Conservation (phyloP, 2,888 invertebrate genomes). For the Seira sanloemensis region DNA sequence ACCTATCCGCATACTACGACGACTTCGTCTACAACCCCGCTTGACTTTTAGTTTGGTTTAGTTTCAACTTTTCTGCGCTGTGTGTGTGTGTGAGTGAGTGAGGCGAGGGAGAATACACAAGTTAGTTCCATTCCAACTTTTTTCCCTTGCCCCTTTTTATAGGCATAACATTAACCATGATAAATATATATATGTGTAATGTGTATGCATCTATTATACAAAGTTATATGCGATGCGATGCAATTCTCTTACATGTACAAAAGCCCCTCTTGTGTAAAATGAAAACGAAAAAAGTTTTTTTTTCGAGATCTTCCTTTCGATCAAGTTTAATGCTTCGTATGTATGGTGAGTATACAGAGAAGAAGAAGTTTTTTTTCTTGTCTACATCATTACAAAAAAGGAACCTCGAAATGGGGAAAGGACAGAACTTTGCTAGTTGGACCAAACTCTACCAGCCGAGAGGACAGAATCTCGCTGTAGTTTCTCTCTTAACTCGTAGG, state of each 20-base stretch:
- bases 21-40: background rate
- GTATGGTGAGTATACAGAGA: background rate
- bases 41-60: background rate
- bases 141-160: too few relatives aligned
- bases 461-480: background rate
- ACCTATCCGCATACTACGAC: too few relatives aligned
- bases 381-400: slow-evolving; percentile 9
- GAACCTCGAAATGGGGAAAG: slow-evolving; percentile 13
- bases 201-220: too few relatives aligned
- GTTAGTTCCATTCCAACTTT: background rate
- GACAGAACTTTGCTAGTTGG: slow-evolving; percentile 6
- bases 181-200: too few relatives aligned
- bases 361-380: slow-evolving; percentile 16
- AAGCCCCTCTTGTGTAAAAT: background rate
- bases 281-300: background rate
- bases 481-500: background rate
- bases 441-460: background rate
- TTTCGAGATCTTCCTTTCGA: background rate
- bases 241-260: background rate
- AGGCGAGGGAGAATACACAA: background rate
- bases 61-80: background rate
- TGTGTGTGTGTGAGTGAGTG: too few relatives aligned
- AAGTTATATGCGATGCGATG: background rate
- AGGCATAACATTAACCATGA: too few relatives aligned
- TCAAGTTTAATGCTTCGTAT: background rate